Evolutionary conservation across 1,140 invertebrate species (phyloP), one percentile per base, ranked within the genome.

Genomic region (Eriocheir sinensis): DNA sequence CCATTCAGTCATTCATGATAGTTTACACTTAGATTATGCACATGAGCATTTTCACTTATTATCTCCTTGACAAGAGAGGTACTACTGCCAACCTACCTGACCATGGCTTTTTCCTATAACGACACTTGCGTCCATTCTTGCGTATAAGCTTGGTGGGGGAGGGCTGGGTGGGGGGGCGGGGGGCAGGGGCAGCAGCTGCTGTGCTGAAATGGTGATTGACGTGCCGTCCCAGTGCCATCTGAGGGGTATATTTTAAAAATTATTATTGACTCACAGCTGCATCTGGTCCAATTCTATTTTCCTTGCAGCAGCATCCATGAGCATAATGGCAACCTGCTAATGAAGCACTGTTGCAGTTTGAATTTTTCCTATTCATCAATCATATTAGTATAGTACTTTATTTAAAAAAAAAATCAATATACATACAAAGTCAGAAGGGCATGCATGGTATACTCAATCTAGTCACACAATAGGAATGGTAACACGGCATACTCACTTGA

Each of bases 161-260:
- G 95, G 95, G 88, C 95, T 95, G 8, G 81, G 83, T 85, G 91
- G 95, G 94, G 44, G 95, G 89, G 89, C 95, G 94, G 85, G 95
- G 80, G 81, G 95, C 95, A 96, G 98, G 97, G 86, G 97, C 97
- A 95, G 97, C 97, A 85, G 97, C 97, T 90, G 97, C 97, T 97
- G 97, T 96, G 97, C 97, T 98, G 97, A 99, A 99, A 96, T 99
- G 99, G 96, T 98, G 98, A 97, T 99, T 99, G 17, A 99, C 99
- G 96, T 99, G 99, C 96, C 98, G 97, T 96, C 99, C 98, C 92
- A 99, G 97, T 85, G 98, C 98, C 95, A 97, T 97, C 98, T 99
- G 97, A 6, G 97, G 97, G 89, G 92, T 27, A 41, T 91, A 94
- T n/a, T n/a, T n/a, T n/a, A n/a, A n/a, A n/a, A n/a, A n/a, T 38